A percentile compares a stretch with the other conserved stretches of the same genome.
phyloP scores from a whole-genome alignment of 2,797 vertebrate genomes.

The Tenualosa thibaudeaui region DNA sequence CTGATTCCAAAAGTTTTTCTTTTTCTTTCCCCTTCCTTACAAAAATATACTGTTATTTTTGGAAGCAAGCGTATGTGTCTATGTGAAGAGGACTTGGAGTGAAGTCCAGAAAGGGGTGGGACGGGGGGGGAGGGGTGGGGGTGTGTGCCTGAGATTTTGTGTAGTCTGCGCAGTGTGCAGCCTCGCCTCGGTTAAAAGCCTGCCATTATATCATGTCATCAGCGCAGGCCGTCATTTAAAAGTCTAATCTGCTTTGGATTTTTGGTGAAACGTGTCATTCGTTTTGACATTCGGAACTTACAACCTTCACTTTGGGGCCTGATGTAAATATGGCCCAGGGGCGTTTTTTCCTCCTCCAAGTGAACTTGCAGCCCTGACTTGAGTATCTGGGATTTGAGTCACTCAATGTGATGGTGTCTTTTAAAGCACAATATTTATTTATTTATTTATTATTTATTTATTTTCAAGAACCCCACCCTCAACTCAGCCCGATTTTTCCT shows the following conservation, averaged over 20 bases:
- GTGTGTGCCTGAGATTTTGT: not conserved
- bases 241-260: constrained; percentile 3
- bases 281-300: constrained; percentile 28
- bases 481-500: not conserved
- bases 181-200: not conserved
- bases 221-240: not conserved
- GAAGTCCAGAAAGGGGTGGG: not conserved
- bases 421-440: not conserved
- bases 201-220: constrained; percentile 15
- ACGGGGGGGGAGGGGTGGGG: too few relatives aligned
- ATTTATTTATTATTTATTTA: not conserved
- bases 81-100: not conserved
- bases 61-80: not conserved
- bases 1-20: not conserved
- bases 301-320: constrained; percentile 1
- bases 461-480: not conserved
- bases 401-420: not conserved
- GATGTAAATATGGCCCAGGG: not conserved
- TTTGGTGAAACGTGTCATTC: constrained; percentile 16
- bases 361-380: not conserved
- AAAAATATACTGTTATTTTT: constrained; percentile 12
- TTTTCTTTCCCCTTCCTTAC: not conserved
- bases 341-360: not conserved
- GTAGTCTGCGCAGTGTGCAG: not conserved
- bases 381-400: not conserved